These are phyloP conservation scores for Solenopsis fugax DNA, from an alignment of 1,140 invertebrate genomes.

Conservation along the genomic window DNA sequence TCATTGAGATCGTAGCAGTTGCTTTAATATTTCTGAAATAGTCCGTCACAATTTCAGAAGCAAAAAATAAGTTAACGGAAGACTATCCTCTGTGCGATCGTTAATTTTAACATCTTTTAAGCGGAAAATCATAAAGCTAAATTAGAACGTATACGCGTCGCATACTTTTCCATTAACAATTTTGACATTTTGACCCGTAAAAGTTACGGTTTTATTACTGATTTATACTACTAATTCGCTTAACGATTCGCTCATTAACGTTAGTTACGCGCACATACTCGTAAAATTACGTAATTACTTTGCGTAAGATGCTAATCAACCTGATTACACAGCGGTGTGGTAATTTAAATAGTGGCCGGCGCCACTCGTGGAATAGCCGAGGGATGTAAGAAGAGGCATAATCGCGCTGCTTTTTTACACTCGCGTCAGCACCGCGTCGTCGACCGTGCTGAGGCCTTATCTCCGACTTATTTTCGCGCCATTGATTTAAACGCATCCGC, in stretches of 20 bases:
- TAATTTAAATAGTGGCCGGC: neutral
- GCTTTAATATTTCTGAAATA: constrained; percentile 54
- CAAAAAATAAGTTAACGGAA: constrained; percentile 18
- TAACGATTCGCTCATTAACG: constrained; percentile 35
- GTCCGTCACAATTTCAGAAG: neutral
- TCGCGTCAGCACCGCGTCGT: neutral
- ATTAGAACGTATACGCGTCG: neutral
- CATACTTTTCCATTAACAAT: neutral
- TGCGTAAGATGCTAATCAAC: constrained; percentile 10
- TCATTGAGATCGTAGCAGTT: constrained; percentile 17
- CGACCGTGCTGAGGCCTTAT: constrained; percentile 34
- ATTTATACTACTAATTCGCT: neutral
- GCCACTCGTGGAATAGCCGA: neutral
- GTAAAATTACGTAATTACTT: constrained; percentile 8
- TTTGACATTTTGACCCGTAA: neutral
- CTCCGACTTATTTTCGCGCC: constrained; percentile 29
- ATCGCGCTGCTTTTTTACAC: constrained; percentile 22
- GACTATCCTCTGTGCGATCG: neutral
- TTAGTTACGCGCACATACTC: neutral
- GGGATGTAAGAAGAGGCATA: constrained; percentile 23
- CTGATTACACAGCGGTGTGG: constrained; percentile 16
- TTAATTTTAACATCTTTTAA: constrained; percentile 25
- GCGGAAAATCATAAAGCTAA: constrained; percentile 1
- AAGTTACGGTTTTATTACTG: neutral
- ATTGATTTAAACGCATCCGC: constrained; percentile 50